Conservation (phyloP, 30 jellyfish, hydroid and myxozoan species). For the Clytia hemisphaerica region DNA sequence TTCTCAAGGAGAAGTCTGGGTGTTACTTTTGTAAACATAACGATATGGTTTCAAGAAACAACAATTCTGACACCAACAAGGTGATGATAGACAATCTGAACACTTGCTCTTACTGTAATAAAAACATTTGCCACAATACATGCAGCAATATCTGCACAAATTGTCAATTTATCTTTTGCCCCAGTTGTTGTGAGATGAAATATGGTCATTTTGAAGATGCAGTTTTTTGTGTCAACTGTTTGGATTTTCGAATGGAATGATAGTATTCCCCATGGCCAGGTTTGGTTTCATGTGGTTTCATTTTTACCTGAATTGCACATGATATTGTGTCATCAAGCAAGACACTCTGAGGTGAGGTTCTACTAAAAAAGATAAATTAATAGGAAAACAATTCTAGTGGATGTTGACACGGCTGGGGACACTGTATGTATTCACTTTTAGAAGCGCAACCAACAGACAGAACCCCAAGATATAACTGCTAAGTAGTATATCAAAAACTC, state of each 20-base stretch:
- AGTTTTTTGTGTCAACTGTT: constrained; percentile 28
- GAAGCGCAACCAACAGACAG: no score
- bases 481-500: no score
- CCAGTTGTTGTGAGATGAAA: constrained; percentile 63
- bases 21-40: constrained; percentile 39
- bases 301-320: background rate
- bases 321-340: no score
- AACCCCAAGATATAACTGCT: no score
- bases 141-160: constrained; percentile 50
- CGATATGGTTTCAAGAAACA: background rate
- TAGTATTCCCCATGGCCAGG: no score
- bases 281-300: background rate
- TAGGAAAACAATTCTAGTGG: no score
- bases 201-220: constrained; percentile 36
- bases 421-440: no score
- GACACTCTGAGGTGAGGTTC: no score
- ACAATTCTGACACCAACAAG: background rate
- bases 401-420: no score
- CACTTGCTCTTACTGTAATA: constrained; percentile 54
- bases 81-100: background rate
- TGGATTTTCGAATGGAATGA: background rate
- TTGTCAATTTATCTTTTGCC: constrained; percentile 62
- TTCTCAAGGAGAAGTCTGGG: constrained; percentile 14
- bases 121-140: constrained; percentile 30
- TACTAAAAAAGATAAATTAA: no score